Evolutionary conservation across 2,888 invertebrate genomes (phyloP).

Genomic region (Agrochola litura): DNA sequence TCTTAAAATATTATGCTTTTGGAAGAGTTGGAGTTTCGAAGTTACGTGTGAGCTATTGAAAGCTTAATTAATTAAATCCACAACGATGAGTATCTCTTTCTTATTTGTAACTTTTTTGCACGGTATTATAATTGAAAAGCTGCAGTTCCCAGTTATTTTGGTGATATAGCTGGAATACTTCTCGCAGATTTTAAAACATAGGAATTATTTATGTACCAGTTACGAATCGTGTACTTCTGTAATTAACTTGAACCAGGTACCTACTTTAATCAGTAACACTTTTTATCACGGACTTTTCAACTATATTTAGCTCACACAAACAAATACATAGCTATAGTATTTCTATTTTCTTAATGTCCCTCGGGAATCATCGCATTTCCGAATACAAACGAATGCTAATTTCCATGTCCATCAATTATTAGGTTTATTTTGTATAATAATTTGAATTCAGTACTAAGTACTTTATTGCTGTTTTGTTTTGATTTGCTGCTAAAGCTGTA

Average conservation of each 20-base stretch:
- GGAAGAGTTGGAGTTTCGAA: slow-evolving; percentile 28
- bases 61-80: slow-evolving; percentile 4
- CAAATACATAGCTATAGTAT: too few relatives aligned
- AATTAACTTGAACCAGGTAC: neutral
- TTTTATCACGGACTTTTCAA: neutral
- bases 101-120: neutral
- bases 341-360: too few relatives aligned
- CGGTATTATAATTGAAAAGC: neutral
- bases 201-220: neutral
- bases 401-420: too few relatives aligned
- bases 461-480: too few relatives aligned
- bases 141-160: neutral
- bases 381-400: too few relatives aligned
- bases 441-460: too few relatives aligned
- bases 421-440: too few relatives aligned
- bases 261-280: too few relatives aligned
- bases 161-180: neutral
- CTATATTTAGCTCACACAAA: neutral
- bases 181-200: neutral
- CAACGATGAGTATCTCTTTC: neutral
- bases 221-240: neutral
- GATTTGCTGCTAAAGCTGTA: too few relatives aligned
- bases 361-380: too few relatives aligned
- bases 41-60: neutral
- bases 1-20: slow-evolving; percentile 36